Evolutionary conservation across 2,797 vertebrate genomes (phyloP).

Genomic region (Propithecus perrieri): DNA sequence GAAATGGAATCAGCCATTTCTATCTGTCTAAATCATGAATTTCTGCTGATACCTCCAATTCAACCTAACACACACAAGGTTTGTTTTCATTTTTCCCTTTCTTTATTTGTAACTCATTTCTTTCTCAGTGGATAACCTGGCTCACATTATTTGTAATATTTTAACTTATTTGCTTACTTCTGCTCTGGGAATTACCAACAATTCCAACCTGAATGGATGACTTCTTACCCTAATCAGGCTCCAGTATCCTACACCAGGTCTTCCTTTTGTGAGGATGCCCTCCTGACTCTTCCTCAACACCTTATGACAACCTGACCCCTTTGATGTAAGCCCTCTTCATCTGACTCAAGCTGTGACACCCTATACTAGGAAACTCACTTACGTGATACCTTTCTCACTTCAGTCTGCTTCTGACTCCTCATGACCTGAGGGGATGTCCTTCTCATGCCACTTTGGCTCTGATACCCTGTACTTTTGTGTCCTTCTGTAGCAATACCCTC

Average conservation of each 20-base stretch:
- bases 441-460: neutral
- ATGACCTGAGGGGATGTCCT: neutral
- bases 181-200: neutral
- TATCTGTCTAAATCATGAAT: neutral
- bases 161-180: neutral
- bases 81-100: neutral
- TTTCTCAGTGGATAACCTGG: neutral
- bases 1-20: neutral
- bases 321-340: neutral
- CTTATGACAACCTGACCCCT: neutral
- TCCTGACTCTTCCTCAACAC: neutral
- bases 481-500: neutral
- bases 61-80: neutral
- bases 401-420: neutral
- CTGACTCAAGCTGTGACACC: neutral
- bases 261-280: neutral
- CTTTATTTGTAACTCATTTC: neutral
- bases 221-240: neutral
- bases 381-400: neutral
- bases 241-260: neutral
- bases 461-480: neutral
- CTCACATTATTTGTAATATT: neutral
- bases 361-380: neutral
- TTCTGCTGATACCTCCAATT: neutral
- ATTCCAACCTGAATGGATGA: neutral